Base-by-base conservation (phyloP, 2,113 vertebrate genomes). In the Trinectes maculatus region DNA sequence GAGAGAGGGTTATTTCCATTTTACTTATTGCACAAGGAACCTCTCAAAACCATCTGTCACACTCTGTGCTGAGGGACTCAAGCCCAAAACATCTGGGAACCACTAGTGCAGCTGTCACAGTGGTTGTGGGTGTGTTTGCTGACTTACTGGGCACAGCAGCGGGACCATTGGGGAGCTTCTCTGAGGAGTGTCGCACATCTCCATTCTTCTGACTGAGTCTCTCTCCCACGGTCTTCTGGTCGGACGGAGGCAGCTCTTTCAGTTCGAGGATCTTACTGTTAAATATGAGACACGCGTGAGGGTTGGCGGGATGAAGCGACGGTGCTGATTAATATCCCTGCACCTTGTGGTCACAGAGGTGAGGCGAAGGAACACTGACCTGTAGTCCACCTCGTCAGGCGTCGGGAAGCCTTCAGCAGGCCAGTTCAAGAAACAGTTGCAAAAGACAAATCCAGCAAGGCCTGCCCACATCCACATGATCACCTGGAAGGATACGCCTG, bases 401-500 rank as follows among this genome's bases (percentile, higher is more conserved):
- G 94, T 92, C 0, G 92, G 93, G 71, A 97, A 96, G 31, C 92
- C 78, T 65, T 95, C 92, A 0, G 2, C n/a, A 0, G 96, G 96
- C 96, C 96, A 97, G 88, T 96, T 96, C 37, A 96, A 15, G 48
- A 94, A 91, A 62, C 96, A 96, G 87, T 97, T 97, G 46, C 93
- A 42, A 72, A 93, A 96, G 68, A 96, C 94, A 16, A 93, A 84
- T 21, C 87, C 87, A 5, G 95, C 95, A 6, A 97, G 89, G 25
- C 86, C 92, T 0, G 94, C 79, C 96, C 96, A 97, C 25, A 81
- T 60, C 86, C 93, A 94, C 96, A 96, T 96, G 86, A 96, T 96
- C 40, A 76, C 82, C 5, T 75, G 53, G 49, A 96, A 97, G 11
- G 93, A 52, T 21, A 94, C 90, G 0, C 93, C 93, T 0, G 90